Base-by-base conservation (phyloP, 2,113 vertebrate species). In the Siniperca knerii region DNA sequence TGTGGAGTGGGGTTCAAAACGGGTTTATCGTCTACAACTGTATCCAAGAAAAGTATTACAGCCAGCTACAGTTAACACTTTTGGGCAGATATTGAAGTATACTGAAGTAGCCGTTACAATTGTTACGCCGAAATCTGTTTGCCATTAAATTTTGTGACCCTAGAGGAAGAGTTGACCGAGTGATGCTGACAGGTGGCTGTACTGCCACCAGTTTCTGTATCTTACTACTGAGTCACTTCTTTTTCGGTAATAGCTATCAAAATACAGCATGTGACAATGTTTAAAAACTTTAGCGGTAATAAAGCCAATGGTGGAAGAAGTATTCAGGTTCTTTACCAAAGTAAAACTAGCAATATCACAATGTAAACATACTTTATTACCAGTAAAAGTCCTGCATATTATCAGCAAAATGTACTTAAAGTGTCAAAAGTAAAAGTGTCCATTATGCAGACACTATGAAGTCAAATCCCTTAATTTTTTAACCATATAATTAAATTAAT, bases 101-200 rank as follows among this genome's bases (percentile, higher is more conserved):
- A 40, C 1, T 29, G 8, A n/a, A 6, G 66, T 48, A 25, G 33
- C 55, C 5, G 52, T 8, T 29, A 23, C 2, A 66, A 9, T 23
- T 65, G 68, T 64, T 62, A 58, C 55, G 9, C 1, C 6, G 33
- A 70, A 77, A 83, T 71, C 57, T 62, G 65, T 23, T 48, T 52
- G 10, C 16, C 13, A 8, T 50, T 55, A 8, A 40, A 67, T 21
- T 20, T 8, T 20, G 15, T 66, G 33, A 40, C 46, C 21, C 5
- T 8, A 6, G 9, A 70, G 10, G 4, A 11, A 64, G 61, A 64
- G 8, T 21, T 62, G 15, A 20, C 20, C 35, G 37, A 10, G 5
- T n/a, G 35, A 6, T 37, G 35, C 35, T 16, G 4, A 11, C n/a
- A 25, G 4, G 33, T 16, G 4, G 40, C 65, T 55, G 1, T 54